These are phyloP conservation scores for Gastrophryne carolinensis DNA, from an alignment of 2,797 vertebrate species.

Conservation along the genomic window DNA sequence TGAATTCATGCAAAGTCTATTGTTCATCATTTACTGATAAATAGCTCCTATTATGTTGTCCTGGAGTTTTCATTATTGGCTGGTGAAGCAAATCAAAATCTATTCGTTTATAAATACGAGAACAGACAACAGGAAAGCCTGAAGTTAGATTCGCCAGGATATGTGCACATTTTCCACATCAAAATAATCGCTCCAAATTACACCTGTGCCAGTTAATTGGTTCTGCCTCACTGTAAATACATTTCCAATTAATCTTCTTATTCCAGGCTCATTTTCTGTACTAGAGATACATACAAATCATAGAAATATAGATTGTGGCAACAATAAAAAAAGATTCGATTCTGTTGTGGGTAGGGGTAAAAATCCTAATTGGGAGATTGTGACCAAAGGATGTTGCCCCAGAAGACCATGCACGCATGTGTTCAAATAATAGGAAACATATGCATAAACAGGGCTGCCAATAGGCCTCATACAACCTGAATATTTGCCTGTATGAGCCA, in stretches of 20 bases:
- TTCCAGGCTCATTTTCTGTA: neutral
- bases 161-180: neutral
- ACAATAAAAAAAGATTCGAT: too few species aligned
- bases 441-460: too few species aligned
- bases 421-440: too few species aligned
- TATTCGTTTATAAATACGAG: conserved; percentile 5
- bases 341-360: too few species aligned
- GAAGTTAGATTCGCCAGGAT: conserved; percentile 17
- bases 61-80: conserved; percentile 6
- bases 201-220: conserved; percentile 28
- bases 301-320: too few species aligned
- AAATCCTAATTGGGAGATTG: too few species aligned
- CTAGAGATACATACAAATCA: too few species aligned
- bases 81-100: conserved; percentile 5
- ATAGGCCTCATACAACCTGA: too few species aligned
- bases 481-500: too few species aligned
- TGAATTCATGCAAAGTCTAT: neutral
- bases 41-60: neutral
- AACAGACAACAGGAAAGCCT: neutral
- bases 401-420: too few species aligned
- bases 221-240: conserved; percentile 27
- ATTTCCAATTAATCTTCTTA: conserved; percentile 23
- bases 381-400: too few species aligned
- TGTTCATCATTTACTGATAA: conserved; percentile 20
- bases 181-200: conserved; percentile 26